Base-by-base conservation (phyloP, 2,888 invertebrate species). In the Cryptus viduatorius region DNA sequence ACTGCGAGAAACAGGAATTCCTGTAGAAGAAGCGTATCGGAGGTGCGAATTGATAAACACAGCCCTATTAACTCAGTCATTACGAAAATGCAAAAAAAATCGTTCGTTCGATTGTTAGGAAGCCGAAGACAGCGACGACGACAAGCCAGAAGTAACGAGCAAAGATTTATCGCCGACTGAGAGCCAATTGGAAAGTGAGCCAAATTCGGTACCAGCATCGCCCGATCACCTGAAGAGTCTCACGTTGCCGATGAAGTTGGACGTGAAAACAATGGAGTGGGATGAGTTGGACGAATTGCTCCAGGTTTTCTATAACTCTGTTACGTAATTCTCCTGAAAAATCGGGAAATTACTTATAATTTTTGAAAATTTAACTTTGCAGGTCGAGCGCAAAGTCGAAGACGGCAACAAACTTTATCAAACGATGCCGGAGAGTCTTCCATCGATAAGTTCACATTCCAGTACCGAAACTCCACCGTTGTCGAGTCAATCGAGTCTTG, bases 231-330 rank as follows among this genome's bases (percentile, higher is more conserved):
- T 93, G 1, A 94, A 94, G 85, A 94, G 94, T 85, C 90, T 94
- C 50, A 96, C 96, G 3, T 93, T 96, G 86, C 96, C 96, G 14
- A 95, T 96, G 72, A 96, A 96, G 91, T 92, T 96, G 84, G 96
- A 96, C 88, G 94, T 96, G 31, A 96, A 96, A 87, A 95, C 95
- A 81, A 94, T 96, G 89, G 95, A 96, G 88, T 96, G 96, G 96
- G 96, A 96, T 91, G 96, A 96, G 90, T 93, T 96, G 53, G 96
- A 96, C 90, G 96, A 96, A 88, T 92, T 96, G 46, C 93, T 96
- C 83, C 96, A 96, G 93, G 94, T 94, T 79, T 4, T 48, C 1
- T 2, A 48, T 48, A 14, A 48, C n/a, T 48, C 48, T 48, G n/a
- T 48, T 3, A 48, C 12, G 0, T 48, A 10, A 12, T 48, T 10